phyloP scores from a whole-genome alignment of 2,113 vertebrate genomes.

The Elanus axillaris region DNA sequence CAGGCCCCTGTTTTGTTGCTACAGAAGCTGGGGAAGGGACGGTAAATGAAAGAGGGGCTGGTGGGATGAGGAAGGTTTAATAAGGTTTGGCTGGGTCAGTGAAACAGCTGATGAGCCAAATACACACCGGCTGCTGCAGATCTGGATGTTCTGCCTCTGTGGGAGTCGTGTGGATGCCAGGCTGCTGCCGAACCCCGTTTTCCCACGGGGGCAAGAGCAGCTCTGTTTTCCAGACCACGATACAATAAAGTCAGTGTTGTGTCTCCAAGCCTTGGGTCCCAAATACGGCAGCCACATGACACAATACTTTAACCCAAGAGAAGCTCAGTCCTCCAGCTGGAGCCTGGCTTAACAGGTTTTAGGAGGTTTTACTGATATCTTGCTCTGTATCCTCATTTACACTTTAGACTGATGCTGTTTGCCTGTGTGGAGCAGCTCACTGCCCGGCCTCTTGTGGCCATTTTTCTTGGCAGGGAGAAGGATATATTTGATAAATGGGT shows the following conservation, averaged over 20 bases:
- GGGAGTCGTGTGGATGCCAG: accelerated
- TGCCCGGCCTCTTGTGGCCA: background rate
- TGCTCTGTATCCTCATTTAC: background rate
- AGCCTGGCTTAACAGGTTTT: background rate
- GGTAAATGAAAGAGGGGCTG: background rate
- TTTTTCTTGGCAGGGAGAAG: background rate
- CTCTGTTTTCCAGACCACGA: background rate
- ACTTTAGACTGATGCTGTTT: background rate
- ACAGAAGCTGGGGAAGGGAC: background rate
- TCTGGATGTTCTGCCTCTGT: background rate
- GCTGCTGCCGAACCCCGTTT: background rate
- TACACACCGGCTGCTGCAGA: background rate
- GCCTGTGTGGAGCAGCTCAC: accelerated
- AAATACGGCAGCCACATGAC: background rate
- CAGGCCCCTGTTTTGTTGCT: background rate
- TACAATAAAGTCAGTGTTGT: background rate
- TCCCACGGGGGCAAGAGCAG: background rate
- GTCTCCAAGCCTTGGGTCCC: background rate
- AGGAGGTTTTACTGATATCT: background rate
- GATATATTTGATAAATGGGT: background rate
- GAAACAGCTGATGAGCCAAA: background rate
- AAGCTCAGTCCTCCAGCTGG: background rate
- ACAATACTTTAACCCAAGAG: background rate
- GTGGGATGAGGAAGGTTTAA: background rate
- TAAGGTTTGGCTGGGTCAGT: background rate